These are phyloP conservation scores for Nomia melanderi DNA, from an alignment of 1,140 invertebrate species.

Conservation along the genomic window DNA sequence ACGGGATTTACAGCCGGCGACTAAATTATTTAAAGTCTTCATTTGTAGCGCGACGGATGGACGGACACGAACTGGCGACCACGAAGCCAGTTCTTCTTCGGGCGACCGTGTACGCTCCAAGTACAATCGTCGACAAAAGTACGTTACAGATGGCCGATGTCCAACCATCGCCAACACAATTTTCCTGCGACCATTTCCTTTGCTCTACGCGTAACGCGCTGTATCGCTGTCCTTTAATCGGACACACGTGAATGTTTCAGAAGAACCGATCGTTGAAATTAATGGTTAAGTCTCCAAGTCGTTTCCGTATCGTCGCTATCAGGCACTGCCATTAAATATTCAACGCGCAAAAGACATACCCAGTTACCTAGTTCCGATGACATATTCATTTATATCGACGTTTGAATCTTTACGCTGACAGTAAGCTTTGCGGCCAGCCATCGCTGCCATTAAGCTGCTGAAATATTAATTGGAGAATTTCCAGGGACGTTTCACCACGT, in stretches of 20 bases:
- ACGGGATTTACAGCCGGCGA: constrained; percentile 73
- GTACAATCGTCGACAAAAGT: constrained; percentile 58
- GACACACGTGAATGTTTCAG: not conserved
- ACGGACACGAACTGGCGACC: constrained; percentile 63
- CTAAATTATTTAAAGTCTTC: constrained; percentile 79
- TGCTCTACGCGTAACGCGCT: not conserved
- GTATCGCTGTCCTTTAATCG: not conserved
- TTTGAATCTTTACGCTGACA: constrained; percentile 3
- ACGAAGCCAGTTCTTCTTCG: constrained; percentile 66
- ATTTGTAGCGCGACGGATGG: constrained; percentile 70
- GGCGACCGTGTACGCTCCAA: constrained; percentile 44
- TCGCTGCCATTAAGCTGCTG: not conserved
- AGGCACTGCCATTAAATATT: not conserved
- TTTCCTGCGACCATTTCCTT: too few species aligned
- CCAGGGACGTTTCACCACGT: not conserved
- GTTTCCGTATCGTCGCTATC: not conserved
- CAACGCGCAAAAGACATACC: not conserved
- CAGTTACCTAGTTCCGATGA: not conserved
- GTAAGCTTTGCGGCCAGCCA: not conserved
- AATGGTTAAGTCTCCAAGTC: not conserved
- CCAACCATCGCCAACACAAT: too few species aligned
- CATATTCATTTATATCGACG: not conserved
- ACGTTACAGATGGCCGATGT: too few species aligned
- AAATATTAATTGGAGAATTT: not conserved
- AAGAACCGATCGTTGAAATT: not conserved